These are phyloP conservation scores for Cryptocheilus praepositus DNA, from an alignment of 2,888 invertebrate species.

Conservation along the genomic window DNA sequence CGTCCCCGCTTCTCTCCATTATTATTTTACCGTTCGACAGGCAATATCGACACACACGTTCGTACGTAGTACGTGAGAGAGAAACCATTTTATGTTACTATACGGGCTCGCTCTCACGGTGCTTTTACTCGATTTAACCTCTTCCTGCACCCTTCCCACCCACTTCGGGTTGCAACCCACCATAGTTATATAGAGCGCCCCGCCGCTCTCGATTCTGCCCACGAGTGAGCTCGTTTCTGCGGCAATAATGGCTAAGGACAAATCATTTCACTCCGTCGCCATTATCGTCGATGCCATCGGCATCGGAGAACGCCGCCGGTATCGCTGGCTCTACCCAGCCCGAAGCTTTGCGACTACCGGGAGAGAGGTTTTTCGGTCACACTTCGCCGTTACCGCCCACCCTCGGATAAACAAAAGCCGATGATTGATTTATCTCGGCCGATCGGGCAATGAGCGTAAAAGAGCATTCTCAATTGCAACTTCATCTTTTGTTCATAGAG, in stretches of 20 bases:
- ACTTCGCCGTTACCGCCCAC: conserved; percentile 18
- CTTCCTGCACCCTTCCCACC: conserved; percentile 16
- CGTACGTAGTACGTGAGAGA: conserved; percentile 52
- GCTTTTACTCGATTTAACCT: conserved; percentile 63
- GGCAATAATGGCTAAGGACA: conserved; percentile 56
- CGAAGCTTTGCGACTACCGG: conserved; percentile 30
- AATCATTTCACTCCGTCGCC: conserved; percentile 54
- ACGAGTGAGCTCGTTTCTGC: conserved; percentile 15
- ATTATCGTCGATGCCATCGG: conserved; percentile 42
- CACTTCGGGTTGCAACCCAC: conserved; percentile 8
- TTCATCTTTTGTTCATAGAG: too few species aligned
- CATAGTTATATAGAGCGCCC: background rate
- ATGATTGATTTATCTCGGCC: too few species aligned
- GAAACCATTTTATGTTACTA: conserved; percentile 57
- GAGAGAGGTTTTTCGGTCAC: conserved; percentile 49
- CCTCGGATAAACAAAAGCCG: conserved; percentile 7
- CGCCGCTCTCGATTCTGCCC: conserved; percentile 1
- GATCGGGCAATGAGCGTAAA: too few species aligned
- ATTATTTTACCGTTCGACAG: conserved; percentile 65
- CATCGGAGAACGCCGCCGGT: conserved; percentile 36
- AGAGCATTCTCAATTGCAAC: conserved; percentile 2
- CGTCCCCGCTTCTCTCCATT: conserved; percentile 54
- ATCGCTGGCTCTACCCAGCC: conserved; percentile 32
- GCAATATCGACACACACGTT: conserved; percentile 64
- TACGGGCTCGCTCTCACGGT: conserved; percentile 37